Evolutionary conservation across 2,797 vertebrate species (phyloP).

Genomic region (Poecilia velifera): DNA sequence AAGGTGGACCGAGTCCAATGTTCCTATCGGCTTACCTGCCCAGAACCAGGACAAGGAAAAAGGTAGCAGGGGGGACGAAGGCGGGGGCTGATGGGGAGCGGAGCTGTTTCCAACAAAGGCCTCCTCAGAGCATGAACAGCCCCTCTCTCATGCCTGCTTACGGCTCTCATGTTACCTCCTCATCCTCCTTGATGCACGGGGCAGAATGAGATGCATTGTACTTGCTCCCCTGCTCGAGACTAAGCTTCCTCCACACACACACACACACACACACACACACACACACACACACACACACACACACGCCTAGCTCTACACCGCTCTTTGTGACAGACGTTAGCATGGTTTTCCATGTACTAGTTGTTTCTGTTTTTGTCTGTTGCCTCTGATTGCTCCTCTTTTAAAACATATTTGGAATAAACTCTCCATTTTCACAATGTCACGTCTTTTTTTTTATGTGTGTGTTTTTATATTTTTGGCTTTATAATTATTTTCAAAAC

Average conservation of each 20-base stretch:
- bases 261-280: not conserved
- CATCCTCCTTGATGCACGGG: constrained; percentile 51
- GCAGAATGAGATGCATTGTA: constrained; percentile 79
- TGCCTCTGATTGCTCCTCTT: not conserved
- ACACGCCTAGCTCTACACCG: constrained; percentile 11
- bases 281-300: constrained; percentile 10
- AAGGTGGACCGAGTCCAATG: constrained; percentile 49
- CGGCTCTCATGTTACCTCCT: constrained; percentile 73
- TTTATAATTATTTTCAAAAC: not conserved
- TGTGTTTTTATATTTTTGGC: not conserved
- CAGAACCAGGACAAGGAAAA: constrained; percentile 46
- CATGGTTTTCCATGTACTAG: constrained; percentile 1
- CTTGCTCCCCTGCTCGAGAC: constrained; percentile 48
- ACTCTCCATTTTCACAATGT: not conserved
- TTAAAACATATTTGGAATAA: not conserved
- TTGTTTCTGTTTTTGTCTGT: not conserved
- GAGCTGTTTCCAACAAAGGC: constrained; percentile 63
- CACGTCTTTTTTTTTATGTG: not conserved
- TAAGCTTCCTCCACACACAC: constrained; percentile 47
- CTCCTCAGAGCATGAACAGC: constrained; percentile 55
- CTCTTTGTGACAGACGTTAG: not conserved
- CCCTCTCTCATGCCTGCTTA: constrained; percentile 58
- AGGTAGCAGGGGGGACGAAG: constrained; percentile 17
- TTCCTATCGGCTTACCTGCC: constrained; percentile 71
- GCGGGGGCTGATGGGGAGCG: constrained; percentile 33